phyloP scores from a whole-genome alignment of 35 echinoderm and acorn worm genomes.

The Eucidaris tribuloides region DNA sequence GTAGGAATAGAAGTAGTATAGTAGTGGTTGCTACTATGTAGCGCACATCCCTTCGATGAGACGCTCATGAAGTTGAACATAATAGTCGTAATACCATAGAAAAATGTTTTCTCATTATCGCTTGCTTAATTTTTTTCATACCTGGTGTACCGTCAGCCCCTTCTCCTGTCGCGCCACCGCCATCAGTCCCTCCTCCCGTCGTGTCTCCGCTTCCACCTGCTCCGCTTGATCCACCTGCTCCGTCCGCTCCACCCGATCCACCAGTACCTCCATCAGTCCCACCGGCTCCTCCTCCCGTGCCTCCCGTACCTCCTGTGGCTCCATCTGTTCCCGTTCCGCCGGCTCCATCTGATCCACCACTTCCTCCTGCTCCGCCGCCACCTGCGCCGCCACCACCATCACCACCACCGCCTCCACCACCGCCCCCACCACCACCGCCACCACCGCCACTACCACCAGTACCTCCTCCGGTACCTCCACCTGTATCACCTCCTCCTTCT shows the following conservation, averaged over 20 bases:
- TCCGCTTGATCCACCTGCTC: not conserved
- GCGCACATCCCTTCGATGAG: no score
- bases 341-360: not conserved
- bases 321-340: not conserved
- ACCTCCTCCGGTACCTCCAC: not conserved
- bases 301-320: not conserved
- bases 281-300: not conserved
- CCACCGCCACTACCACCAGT: not conserved
- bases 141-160: not conserved
- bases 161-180: not conserved
- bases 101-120: no score
- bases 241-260: not conserved
- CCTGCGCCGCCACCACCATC: not conserved
- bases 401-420: not conserved
- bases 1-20: no score
- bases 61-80: no score
- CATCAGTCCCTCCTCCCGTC: not conserved
- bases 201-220: not conserved
- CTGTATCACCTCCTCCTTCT: not conserved
- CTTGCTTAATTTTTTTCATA: no score
- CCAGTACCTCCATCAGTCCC: not conserved
- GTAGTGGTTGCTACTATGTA: no score
- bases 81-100: no score
- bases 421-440: not conserved
- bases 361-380: not conserved